Evolutionary conservation across 2,113 vertebrate genomes (phyloP).

Genomic region (Neogobius melanostomus): DNA sequence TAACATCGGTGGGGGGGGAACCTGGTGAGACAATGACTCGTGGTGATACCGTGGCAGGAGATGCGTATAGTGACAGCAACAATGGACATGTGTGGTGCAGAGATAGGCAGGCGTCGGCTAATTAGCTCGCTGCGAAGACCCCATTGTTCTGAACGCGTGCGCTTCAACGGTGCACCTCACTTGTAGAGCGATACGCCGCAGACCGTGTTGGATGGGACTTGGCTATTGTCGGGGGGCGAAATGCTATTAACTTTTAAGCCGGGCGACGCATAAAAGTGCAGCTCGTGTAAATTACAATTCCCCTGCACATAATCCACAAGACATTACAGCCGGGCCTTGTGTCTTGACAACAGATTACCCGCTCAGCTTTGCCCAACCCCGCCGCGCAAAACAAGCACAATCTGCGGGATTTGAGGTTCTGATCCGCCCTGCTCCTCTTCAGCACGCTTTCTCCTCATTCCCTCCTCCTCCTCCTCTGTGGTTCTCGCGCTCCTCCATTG

Average conservation of each 20-base stretch:
- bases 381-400: conserved; percentile 63
- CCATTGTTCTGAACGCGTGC: conserved; percentile 67
- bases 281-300: conserved; percentile 82
- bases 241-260: conserved; percentile 81
- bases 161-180: conserved; percentile 69
- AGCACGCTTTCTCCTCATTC: conserved; percentile 53
- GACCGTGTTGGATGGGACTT: conserved; percentile 68
- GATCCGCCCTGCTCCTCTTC: conserved; percentile 68
- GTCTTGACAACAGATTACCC: conserved; percentile 82
- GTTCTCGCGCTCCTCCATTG: conserved; percentile 64
- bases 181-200: conserved; percentile 74
- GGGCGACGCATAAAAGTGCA: conserved; percentile 78
- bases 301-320: conserved; percentile 78
- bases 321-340: conserved; percentile 77
- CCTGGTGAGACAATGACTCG: conserved; percentile 68
- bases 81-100: conserved; percentile 75
- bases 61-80: conserved; percentile 67
- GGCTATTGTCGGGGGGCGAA: conserved; percentile 74
- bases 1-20: conserved; percentile 64
- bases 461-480: conserved; percentile 61
- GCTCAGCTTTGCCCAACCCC: conserved; percentile 65
- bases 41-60: conserved; percentile 60
- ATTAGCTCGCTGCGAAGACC: conserved; percentile 75
- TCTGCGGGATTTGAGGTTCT: conserved; percentile 69
- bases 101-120: conserved; percentile 78